These are phyloP conservation scores for Parascotia fuliginaria DNA, from an alignment of 2,888 invertebrate species.

Conservation along the genomic window DNA sequence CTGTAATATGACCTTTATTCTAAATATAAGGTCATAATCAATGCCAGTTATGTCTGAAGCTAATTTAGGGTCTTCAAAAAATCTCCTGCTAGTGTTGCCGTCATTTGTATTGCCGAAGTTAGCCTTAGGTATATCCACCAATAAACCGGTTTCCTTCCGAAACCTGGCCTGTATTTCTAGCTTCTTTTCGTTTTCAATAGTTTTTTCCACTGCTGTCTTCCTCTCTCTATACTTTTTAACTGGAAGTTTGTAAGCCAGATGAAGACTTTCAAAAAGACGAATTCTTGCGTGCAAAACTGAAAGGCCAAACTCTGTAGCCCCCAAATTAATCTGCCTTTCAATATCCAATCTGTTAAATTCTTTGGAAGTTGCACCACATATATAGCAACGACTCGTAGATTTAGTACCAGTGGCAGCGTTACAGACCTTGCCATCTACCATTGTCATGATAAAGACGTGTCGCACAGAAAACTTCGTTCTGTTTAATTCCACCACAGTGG, in stretches of 20 bases:
- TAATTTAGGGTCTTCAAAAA: constrained; percentile 8
- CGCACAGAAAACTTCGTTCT: not conserved
- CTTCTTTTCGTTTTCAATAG: not conserved
- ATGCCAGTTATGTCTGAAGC: constrained; percentile 44
- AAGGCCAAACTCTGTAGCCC: constrained; percentile 7
- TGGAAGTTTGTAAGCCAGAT: constrained; percentile 7
- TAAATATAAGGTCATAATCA: constrained; percentile 15
- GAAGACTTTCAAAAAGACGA: constrained; percentile 7
- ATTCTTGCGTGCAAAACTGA: constrained; percentile 6
- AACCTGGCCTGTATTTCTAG: not conserved
- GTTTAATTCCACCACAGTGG: not conserved
- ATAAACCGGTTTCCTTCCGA: not conserved
- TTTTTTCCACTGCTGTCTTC: not conserved
- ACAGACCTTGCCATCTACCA: constrained; percentile 50
- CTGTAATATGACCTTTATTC: constrained; percentile 15
- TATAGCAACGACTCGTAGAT: constrained; percentile 51
- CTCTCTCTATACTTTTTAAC: constrained; percentile 9
- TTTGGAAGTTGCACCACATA: constrained; percentile 54
- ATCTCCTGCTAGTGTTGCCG: too few species aligned
- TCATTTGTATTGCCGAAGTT: constrained; percentile 1
- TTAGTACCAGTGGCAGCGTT: constrained; percentile 52
- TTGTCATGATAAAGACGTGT: not conserved
- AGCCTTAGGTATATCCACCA: not conserved
- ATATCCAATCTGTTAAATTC: constrained; percentile 44
- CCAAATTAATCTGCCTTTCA: not conserved